Evolutionary conservation across 2,797 vertebrate genomes (phyloP), one percentile per base, ranked within the genome.

Genomic region (Pogonophryne albipinna): DNA sequence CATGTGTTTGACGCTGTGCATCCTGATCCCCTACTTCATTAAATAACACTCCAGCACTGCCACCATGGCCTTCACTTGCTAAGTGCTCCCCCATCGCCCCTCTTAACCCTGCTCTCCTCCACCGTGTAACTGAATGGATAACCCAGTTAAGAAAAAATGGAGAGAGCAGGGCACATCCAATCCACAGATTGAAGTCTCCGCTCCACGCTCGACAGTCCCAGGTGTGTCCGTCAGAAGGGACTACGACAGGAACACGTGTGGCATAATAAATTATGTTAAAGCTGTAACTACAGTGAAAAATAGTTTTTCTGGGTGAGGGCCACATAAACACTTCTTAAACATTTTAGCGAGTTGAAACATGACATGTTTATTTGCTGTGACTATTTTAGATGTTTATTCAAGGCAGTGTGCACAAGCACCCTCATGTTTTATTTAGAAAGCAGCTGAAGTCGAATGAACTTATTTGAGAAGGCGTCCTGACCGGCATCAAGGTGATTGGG

Each of bases 1-100:
- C 49, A 20, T 65, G 77, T 88, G 87, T 81, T 89, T 78, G 76
- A 15, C 58, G 38, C 80, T 59, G 72, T 75, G 87, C 89, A 82
- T 92, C 89, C 83, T 78, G 85, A 86, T 91, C 91, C 85, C 85
- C 68, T 78, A 89, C 89, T 93, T 92, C 91, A 93, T 94, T 94
- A 93, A 92, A 93, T 89, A 92, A 86, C 92, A 89, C 91, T 93
- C 88, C 85, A 84, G 72, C 85, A 76, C 80, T 72, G 83, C 86
- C 85, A 87, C 83, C 74, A 71, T 76, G 85, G 89, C 89, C 90
- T 89, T 85, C 85, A 51, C 81, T 89, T 27, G 80, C 90, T 93
- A 91, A 94, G 88, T 89, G 89, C 91, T 91, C 87, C 83, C 86
- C 84, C 83, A 85, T 84, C 70, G 70, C 64, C 79, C 76, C 83